These are phyloP conservation scores for Onychomys torridus DNA, from an alignment of 2,797 vertebrate genomes.

Conservation along the genomic window DNA sequence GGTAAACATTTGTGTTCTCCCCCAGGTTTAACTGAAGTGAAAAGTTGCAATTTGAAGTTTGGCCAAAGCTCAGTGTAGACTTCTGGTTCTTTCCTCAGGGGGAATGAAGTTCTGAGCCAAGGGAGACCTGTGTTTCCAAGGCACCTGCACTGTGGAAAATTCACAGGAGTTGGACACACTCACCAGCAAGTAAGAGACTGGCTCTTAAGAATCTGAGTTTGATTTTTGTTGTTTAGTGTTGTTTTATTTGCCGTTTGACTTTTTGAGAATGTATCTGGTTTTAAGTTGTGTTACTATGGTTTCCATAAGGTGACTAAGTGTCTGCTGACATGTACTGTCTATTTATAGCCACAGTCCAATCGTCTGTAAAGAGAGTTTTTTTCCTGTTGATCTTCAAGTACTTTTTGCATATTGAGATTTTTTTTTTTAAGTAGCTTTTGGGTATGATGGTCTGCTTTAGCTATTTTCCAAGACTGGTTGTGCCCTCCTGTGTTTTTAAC, in stretches of 20 bases:
- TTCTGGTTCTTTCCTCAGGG: slow-evolving; percentile 54
- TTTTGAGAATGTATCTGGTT: background rate
- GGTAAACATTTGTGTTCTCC: background rate
- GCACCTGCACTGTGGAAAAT: background rate
- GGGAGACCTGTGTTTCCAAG: too few species aligned
- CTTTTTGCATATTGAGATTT: slow-evolving; percentile 43
- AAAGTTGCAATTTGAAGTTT: background rate
- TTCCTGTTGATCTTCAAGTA: background rate
- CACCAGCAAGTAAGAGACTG: background rate
- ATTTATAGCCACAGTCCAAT: background rate
- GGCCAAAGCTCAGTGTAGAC: background rate
- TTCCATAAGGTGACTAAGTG: rapidly evolving
- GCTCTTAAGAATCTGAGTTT: background rate
- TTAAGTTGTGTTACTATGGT: background rate
- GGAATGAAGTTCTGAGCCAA: background rate
- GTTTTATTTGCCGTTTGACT: background rate
- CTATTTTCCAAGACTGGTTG: background rate
- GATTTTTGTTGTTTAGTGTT: background rate
- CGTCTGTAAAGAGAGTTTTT: background rate
- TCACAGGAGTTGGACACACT: background rate
- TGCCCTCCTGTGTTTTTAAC: background rate
- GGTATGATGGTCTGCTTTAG: background rate
- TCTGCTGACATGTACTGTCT: background rate
- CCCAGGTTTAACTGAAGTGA: background rate
- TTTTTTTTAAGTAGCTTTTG: background rate